phyloP scores from a whole-genome alignment of 1,140 invertebrate species.

The Belonocnema kinseyi region DNA sequence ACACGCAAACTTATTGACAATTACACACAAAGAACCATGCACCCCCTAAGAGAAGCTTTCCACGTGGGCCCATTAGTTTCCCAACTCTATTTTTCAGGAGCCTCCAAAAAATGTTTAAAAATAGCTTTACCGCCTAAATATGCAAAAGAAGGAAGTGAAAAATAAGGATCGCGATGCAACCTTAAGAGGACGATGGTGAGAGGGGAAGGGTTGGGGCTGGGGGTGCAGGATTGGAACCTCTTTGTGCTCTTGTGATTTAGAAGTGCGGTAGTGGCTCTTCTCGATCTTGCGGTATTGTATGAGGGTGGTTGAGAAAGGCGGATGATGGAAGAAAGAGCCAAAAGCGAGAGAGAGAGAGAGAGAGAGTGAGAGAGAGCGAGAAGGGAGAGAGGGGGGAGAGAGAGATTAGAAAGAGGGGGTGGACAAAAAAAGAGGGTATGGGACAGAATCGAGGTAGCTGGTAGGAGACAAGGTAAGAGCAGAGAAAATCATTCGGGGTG shows the following conservation, averaged over 20 bases:
- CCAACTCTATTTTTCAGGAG: too few species aligned
- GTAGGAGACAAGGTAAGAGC: slow-evolving; percentile 3
- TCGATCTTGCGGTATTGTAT: not conserved
- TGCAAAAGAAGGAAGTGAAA: slow-evolving; percentile 6
- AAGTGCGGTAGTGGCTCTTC: slow-evolving; percentile 8
- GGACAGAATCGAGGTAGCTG: not conserved
- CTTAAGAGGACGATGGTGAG: not conserved
- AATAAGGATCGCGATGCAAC: not conserved
- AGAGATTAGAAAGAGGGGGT: slow-evolving; percentile 21
- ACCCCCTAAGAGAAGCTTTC: too few species aligned
- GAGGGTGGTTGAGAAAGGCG: slow-evolving; percentile 36
- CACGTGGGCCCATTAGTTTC: too few species aligned
- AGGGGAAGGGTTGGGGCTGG: not conserved
- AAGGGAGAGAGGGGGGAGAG: slow-evolving; percentile 39
- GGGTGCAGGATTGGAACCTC: slow-evolving; percentile 7
- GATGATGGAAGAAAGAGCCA: slow-evolving; percentile 47
- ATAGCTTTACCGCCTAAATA: not conserved
- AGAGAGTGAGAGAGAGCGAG: slow-evolving; percentile 40
- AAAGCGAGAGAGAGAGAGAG: slow-evolving; percentile 32
- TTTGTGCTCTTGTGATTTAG: slow-evolving; percentile 12
- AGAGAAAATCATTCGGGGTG: slow-evolving; percentile 28
- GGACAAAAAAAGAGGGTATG: not conserved
- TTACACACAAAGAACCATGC: too few species aligned
- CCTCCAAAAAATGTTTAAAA: too few species aligned
- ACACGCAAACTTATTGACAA: too few species aligned